Evolutionary conservation across 2,113 vertebrate species (phyloP).

Genomic region (Australoheros scitulus): DNA sequence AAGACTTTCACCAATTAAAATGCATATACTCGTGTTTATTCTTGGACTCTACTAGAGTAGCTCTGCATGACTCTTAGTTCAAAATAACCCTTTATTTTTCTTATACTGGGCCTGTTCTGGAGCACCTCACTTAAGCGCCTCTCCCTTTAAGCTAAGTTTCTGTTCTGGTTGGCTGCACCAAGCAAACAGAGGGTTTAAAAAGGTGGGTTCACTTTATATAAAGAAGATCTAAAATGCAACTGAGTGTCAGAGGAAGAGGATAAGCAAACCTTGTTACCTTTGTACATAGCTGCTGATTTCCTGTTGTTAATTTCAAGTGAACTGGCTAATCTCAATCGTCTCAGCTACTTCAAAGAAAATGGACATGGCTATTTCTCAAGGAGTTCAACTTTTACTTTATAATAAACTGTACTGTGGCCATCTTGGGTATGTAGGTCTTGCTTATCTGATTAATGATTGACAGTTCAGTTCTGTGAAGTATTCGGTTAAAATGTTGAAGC

Average conservation of each 20-base stretch:
- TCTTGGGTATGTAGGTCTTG: too few relatives aligned
- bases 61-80: neutral
- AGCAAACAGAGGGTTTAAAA: neutral
- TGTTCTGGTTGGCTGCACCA: neutral
- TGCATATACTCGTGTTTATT: neutral
- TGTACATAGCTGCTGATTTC: neutral
- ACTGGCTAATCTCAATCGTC: neutral
- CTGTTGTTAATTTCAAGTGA: neutral
- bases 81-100: neutral
- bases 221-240: too few relatives aligned
- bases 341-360: neutral
- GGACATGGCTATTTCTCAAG: fast-evolving
- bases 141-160: neutral
- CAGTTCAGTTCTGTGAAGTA: neutral
- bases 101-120: neutral
- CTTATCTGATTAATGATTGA: neutral
- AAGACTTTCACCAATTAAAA: neutral
- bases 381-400: neutral
- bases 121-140: too few relatives aligned
- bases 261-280: neutral
- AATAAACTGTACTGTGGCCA: neutral
- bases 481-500: too few relatives aligned
- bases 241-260: neutral
- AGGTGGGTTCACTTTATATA: neutral
- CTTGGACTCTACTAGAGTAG: neutral